These are phyloP conservation scores for Pheosia tremula DNA, from an alignment of 2,888 invertebrate genomes.

Conservation along the genomic window DNA sequence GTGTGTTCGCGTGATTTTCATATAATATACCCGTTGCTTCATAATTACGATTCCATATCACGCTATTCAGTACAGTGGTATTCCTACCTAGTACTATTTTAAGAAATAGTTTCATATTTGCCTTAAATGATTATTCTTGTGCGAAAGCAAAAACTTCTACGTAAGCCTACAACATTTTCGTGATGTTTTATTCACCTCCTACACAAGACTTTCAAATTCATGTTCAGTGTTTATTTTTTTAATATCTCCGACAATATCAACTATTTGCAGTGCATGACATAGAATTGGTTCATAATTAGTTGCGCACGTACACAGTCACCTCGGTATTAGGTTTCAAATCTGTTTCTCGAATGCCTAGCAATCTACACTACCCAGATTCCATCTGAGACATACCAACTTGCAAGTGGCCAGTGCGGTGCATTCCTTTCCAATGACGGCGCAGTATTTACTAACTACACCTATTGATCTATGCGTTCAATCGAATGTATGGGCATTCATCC, in stretches of 20 bases:
- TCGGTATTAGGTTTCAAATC: neutral
- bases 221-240: neutral
- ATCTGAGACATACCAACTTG: constrained; percentile 29
- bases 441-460: constrained; percentile 52
- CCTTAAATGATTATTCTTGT: no score
- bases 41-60: constrained; percentile 29
- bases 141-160: no score
- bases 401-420: constrained; percentile 41
- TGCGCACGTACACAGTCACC: neutral
- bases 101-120: no score
- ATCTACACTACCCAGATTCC: constrained; percentile 28
- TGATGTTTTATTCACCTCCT: no score
- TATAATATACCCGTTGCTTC: constrained; percentile 39
- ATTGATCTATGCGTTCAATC: constrained; percentile 53
- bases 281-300: constrained; percentile 13
- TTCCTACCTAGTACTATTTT: constrained; percentile 7
- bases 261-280: neutral
- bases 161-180: no score
- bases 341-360: constrained; percentile 4
- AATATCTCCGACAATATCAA: neutral
- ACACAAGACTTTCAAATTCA: no score
- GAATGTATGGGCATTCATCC: constrained; percentile 42
- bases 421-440: constrained; percentile 50
- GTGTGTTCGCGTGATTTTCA: constrained; percentile 41
- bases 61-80: constrained; percentile 24